Percentiles rank a stretch among this genome's conserved stretches.
phyloP scores from a whole-genome alignment of 2,113 vertebrate genomes.

The Odocoileus virginianus region DNA sequence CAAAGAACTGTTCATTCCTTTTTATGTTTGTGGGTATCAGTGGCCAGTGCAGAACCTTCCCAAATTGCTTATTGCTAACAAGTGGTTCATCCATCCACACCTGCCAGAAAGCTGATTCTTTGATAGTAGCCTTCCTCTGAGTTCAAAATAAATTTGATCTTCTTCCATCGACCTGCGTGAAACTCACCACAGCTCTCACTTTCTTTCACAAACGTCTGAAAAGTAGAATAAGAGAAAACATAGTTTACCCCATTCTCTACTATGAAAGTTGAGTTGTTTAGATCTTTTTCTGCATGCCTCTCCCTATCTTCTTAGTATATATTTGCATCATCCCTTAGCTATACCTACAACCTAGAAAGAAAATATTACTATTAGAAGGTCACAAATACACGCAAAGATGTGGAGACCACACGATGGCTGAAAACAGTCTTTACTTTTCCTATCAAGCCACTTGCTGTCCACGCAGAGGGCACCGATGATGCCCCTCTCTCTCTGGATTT shows the following conservation, averaged over 20 bases:
- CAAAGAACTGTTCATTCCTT: not conserved
- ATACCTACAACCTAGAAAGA: not conserved
- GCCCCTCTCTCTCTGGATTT: not conserved
- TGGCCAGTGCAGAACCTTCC: not conserved
- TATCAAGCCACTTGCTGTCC: not conserved
- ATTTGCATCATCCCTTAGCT: not conserved
- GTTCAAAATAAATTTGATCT: conserved; percentile 14
- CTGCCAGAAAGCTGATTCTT: not conserved
- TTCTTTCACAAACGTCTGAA: not conserved
- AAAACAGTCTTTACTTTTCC: not conserved
- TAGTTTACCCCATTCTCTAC: not conserved
- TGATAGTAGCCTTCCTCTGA: not conserved
- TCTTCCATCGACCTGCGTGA: not conserved
- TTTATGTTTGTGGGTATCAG: not conserved
- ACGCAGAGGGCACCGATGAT: not conserved
- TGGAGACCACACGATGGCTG: not conserved
- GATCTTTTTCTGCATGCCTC: not conserved
- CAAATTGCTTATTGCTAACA: not conserved
- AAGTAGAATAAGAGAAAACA: not conserved
- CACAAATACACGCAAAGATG: not conserved
- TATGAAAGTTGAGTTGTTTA: not conserved
- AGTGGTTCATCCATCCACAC: not conserved
- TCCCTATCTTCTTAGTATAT: not conserved
- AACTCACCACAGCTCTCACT: not conserved
- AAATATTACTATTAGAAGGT: not conserved